These are phyloP conservation scores for Rhineura floridana DNA, from an alignment of 2,113 vertebrate species.

Conservation along the genomic window DNA sequence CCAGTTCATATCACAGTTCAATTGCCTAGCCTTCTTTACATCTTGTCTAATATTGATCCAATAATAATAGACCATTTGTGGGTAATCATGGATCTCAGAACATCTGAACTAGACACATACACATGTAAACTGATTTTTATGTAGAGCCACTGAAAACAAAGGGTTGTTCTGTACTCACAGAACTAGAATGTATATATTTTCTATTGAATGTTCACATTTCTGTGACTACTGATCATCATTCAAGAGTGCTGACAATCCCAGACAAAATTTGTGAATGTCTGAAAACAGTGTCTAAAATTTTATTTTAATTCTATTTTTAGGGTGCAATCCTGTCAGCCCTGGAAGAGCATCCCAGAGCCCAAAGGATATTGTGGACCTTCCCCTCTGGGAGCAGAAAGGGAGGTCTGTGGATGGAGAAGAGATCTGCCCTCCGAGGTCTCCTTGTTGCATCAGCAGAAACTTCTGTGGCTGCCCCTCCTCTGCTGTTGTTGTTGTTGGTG, in stretches of 20 bases:
- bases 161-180: neutral
- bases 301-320: neutral
- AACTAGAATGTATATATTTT: neutral
- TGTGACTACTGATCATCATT: neutral
- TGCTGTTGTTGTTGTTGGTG: no score
- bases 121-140: neutral
- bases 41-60: constrained; percentile 13
- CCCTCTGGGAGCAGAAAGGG: no score
- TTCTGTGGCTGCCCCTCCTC: no score
- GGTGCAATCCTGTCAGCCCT: no score
- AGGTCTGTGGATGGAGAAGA: no score
- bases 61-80: neutral
- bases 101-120: neutral
- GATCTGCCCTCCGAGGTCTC: no score
- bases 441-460: no score
- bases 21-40: neutral
- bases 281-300: neutral
- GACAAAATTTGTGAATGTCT: no score
- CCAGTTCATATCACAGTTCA: no score
- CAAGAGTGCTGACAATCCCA: neutral
- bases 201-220: neutral
- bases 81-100: neutral
- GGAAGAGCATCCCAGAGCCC: no score
- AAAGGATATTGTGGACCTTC: no score
- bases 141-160: no score